phyloP scores from a whole-genome alignment of 2,797 vertebrate species.

The Microcaecilia unicolor region DNA sequence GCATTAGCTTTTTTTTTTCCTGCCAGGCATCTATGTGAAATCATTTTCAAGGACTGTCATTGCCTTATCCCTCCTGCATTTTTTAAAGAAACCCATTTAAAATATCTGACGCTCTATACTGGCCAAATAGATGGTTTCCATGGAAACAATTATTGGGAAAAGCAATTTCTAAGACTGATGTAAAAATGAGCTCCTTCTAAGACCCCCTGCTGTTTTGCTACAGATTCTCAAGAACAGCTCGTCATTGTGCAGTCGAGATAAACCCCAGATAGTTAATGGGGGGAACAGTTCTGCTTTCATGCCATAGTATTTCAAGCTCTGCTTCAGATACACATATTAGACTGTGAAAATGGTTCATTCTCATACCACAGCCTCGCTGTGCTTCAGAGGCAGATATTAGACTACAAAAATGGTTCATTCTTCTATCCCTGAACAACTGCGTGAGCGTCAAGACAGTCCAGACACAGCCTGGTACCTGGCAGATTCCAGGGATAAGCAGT shows the following conservation, averaged over 20 bases:
- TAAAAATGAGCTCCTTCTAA: conserved; percentile 55
- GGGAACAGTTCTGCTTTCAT: too few species aligned
- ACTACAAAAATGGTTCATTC: too few species aligned
- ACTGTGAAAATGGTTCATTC: too few species aligned
- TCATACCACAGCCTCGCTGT: too few species aligned
- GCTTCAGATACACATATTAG: too few species aligned
- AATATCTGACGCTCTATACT: conserved; percentile 46
- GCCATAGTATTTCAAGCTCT: too few species aligned
- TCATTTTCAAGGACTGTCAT: conserved; percentile 4
- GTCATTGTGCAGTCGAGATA: conserved; percentile 25
- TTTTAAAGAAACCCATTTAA: conserved; percentile 51
- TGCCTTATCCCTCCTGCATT: conserved; percentile 11
- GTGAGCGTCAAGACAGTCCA: too few species aligned
- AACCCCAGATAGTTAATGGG: conserved; percentile 14
- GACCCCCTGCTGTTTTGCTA: conserved; percentile 48
- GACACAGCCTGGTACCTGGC: too few species aligned
- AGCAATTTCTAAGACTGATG: conserved; percentile 63
- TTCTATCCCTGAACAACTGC: too few species aligned
- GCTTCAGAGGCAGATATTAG: too few species aligned
- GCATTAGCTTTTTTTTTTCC: conserved; percentile 12
- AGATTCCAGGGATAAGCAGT: too few species aligned
- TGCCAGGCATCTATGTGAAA: conserved; percentile 13
- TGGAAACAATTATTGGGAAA: conserved; percentile 68
- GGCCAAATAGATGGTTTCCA: conserved; percentile 63
- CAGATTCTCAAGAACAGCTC: conserved; percentile 24